Conservation (phyloP, 2,888 invertebrate genomes). For the Aleiodes leptofemur region DNA sequence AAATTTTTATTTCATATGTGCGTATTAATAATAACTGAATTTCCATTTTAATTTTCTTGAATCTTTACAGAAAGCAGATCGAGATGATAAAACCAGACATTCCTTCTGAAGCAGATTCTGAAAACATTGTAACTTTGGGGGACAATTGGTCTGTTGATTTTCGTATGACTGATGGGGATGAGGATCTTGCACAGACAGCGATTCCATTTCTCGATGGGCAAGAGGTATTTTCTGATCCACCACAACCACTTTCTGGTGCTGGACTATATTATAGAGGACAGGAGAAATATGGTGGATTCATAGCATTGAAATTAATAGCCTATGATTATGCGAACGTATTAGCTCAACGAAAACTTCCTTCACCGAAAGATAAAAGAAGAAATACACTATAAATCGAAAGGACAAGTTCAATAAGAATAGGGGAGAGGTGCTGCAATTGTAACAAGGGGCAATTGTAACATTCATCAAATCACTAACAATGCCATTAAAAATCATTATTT, state of each 20-base stretch:
- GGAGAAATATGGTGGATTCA: neutral
- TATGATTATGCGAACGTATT: neutral
- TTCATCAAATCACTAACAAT: no score
- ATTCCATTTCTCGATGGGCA: neutral
- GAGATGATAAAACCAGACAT: neutral
- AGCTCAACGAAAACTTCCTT: no score
- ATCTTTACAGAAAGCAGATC: neutral
- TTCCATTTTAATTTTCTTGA: neutral
- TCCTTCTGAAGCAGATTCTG: neutral
- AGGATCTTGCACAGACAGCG: neutral
- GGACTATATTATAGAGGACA: constrained; percentile 1
- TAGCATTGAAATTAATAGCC: constrained; percentile 1
- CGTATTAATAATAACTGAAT: neutral
- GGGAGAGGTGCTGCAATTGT: no score
- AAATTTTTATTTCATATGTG: neutral
- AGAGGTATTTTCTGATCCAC: neutral
- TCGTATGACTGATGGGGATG: neutral
- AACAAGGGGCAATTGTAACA: no score
- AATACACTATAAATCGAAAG: no score
- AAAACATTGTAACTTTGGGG: neutral
- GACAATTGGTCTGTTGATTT: neutral
- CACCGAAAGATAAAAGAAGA: no score
- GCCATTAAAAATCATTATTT: no score
- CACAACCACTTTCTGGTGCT: neutral
- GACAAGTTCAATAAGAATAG: no score